Percentiles rank a stretch among this genome's conserved stretches.
Conservation (phyloP, 2,113 vertebrate species). For the Erinaceus europaeus region DNA sequence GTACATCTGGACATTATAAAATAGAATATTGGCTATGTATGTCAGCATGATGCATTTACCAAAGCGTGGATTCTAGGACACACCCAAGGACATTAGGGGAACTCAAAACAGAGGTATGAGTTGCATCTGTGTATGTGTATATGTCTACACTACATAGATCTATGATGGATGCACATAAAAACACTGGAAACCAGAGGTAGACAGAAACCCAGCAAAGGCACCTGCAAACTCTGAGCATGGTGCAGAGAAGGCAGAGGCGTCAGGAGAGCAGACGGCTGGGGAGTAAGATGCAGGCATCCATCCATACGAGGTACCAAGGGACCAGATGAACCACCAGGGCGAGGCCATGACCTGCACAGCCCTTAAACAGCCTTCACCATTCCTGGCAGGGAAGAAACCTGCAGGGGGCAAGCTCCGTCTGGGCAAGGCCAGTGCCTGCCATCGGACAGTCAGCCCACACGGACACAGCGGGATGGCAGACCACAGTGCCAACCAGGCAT, state of each 20-base stretch:
- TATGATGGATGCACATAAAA: no score
- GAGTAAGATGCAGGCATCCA: constrained; percentile 62
- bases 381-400: constrained; percentile 61
- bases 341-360: constrained; percentile 68
- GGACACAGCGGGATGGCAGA: constrained; percentile 65
- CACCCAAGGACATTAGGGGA: no score
- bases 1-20: not conserved
- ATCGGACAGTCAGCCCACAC: constrained; percentile 72
- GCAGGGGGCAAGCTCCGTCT: constrained; percentile 74
- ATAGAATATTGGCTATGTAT: not conserved
- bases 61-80: no score
- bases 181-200: constrained; percentile 7
- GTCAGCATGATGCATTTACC: not conserved
- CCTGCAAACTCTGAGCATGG: constrained; percentile 47
- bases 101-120: no score
- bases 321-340: constrained; percentile 49
- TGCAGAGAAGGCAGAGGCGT: constrained; percentile 54
- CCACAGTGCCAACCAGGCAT: constrained; percentile 64
- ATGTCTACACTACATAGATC: no score
- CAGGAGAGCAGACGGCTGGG: constrained; percentile 77
- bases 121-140: no score
- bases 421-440: constrained; percentile 69
- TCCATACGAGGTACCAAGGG: constrained; percentile 64
- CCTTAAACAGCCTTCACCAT: constrained; percentile 79
- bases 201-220: not conserved